Percentiles rank a stretch among this genome's conserved stretches.
phyloP scores from a whole-genome alignment of 2,888 invertebrate species.

The Colletes collaris region DNA sequence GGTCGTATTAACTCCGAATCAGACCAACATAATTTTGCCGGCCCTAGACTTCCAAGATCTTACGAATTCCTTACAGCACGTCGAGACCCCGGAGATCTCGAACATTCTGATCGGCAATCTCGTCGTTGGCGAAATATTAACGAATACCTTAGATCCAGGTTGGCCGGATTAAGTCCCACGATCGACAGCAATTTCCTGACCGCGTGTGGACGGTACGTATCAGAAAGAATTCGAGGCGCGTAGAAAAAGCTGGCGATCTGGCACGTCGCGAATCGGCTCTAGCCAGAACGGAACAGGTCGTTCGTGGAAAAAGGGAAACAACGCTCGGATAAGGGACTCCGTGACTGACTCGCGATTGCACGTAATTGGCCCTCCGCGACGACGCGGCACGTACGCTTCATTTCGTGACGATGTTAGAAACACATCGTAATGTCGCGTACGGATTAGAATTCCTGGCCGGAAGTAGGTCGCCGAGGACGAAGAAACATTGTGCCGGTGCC shows the following conservation, averaged over 20 bases:
- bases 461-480: constrained; percentile 59
- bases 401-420: constrained; percentile 10
- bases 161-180: not conserved
- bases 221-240: not conserved
- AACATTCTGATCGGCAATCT: no score
- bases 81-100: no score
- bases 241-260: not conserved
- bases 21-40: no score
- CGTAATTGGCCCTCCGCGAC: constrained; percentile 22
- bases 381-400: constrained; percentile 23
- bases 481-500: constrained; percentile 55
- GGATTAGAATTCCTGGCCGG: constrained; percentile 60
- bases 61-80: no score
- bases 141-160: not conserved
- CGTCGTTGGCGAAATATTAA: not conserved
- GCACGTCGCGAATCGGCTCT: not conserved
- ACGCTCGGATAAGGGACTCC: constrained; percentile 15
- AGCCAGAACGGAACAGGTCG: not conserved
- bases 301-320: not conserved
- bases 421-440: constrained; percentile 30
- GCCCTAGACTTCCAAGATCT: no score
- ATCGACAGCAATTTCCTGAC: not conserved
- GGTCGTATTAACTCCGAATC: no score
- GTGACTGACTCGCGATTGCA: constrained; percentile 1
- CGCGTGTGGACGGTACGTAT: not conserved